phyloP scores from a whole-genome alignment of 2,797 vertebrate genomes.

The Eptatretus atami region DNA sequence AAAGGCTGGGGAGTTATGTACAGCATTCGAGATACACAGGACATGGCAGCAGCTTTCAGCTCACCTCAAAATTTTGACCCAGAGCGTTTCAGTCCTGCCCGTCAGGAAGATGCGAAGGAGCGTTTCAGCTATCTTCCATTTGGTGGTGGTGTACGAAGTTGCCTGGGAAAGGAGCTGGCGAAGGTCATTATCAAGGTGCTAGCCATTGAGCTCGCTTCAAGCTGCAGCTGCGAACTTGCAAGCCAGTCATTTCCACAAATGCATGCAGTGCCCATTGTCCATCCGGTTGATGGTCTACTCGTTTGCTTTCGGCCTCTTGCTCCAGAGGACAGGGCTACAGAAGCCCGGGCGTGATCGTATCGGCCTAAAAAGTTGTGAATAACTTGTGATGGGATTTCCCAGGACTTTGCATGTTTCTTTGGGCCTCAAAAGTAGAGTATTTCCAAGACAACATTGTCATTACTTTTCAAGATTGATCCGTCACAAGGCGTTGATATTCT shows the following conservation, averaged over 20 bases:
- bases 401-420: no score
- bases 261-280: constrained; percentile 58
- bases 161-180: constrained; percentile 75
- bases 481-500: no score
- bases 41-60: constrained; percentile 68
- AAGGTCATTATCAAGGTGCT: constrained; percentile 67
- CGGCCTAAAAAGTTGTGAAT: no score
- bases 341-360: constrained; percentile 26
- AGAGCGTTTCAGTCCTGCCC: constrained; percentile 53
- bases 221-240: constrained; percentile 64
- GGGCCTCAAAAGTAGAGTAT: no score
- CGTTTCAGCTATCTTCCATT: constrained; percentile 91
- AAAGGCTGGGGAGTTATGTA: constrained; percentile 98
- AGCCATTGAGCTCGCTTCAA: constrained; percentile 61
- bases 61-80: constrained; percentile 60
- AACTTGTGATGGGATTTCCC: no score
- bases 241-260: constrained; percentile 55
- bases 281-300: constrained; percentile 55
- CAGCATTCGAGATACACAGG: constrained; percentile 86
- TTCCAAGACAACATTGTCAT: no score
- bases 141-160: constrained; percentile 58
- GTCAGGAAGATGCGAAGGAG: constrained; percentile 58
- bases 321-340: constrained; percentile 92
- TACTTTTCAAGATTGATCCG: no score
- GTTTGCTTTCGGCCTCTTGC: constrained; percentile 87